A percentile compares a stretch with the other conserved stretches of the same genome.
Evolutionary conservation across 2,888 invertebrate genomes (phyloP).

Genomic region (Lymantria monacha): DNA sequence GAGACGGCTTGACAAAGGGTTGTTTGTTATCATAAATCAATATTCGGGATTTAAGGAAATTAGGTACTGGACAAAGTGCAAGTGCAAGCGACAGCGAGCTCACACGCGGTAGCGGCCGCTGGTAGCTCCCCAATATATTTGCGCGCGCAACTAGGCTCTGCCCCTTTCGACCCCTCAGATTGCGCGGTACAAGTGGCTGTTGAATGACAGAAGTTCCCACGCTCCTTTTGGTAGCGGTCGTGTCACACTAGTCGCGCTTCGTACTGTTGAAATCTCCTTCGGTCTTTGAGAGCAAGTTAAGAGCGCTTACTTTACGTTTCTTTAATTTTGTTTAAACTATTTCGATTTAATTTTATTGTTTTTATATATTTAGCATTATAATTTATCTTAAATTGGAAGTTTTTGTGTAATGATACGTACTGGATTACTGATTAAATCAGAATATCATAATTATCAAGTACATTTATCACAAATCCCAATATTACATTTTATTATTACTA

Average conservation of each 20-base stretch:
- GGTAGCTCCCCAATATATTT: conserved; percentile 4
- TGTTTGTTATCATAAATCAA: too few relatives aligned
- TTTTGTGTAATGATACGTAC: too few relatives aligned
- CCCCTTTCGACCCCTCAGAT: conserved; percentile 4
- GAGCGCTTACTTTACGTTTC: neutral
- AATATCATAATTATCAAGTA: too few relatives aligned
- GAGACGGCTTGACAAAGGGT: too few relatives aligned
- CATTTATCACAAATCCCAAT: too few relatives aligned
- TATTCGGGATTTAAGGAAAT: too few relatives aligned
- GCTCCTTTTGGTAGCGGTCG: neutral
- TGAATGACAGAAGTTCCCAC: conserved; percentile 14
- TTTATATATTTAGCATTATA: neutral
- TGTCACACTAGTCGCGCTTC: neutral
- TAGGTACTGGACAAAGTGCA: neutral
- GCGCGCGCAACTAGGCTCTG: conserved; percentile 26
- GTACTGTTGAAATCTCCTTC: neutral
- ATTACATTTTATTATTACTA: too few relatives aligned
- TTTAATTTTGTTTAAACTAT: neutral
- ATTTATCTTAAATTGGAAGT: neutral
- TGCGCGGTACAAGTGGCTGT: conserved; percentile 21
- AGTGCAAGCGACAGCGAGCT: neutral
- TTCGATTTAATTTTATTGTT: neutral
- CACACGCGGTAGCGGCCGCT: conserved; percentile 11
- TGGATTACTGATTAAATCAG: too few relatives aligned
- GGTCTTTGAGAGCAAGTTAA: conserved; percentile 2